phyloP scores from a whole-genome alignment of 2,113 vertebrate genomes.

The Poecile atricapillus region DNA sequence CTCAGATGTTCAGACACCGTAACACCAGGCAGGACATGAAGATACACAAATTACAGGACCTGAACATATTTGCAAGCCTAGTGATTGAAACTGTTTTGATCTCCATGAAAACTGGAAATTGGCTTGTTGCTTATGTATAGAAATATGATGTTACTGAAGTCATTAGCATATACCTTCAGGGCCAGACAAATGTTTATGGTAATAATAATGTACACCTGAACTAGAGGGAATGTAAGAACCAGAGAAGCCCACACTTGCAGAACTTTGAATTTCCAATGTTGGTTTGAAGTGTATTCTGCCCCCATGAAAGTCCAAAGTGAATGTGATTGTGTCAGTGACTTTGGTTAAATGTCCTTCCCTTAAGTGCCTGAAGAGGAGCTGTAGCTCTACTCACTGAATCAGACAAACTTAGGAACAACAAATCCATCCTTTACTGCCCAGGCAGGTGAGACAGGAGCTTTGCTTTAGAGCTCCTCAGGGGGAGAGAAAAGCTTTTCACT shows the following conservation, averaged over 20 bases:
- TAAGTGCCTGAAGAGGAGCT: neutral
- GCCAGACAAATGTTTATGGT: neutral
- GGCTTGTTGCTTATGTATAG: neutral
- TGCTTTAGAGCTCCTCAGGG: neutral
- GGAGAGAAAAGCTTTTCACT: neutral
- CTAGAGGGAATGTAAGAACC: neutral
- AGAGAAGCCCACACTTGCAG: accelerated
- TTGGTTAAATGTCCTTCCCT: neutral
- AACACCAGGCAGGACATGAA: neutral
- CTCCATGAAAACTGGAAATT: neutral
- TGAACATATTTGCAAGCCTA: neutral
- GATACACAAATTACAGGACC: neutral
- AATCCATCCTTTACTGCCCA: too few relatives aligned
- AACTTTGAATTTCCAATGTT: neutral
- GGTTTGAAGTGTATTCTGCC: neutral
- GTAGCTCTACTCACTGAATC: neutral
- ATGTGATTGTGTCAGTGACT: neutral
- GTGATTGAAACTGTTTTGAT: neutral
- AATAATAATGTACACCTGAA: neutral
- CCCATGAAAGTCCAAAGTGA: neutral
- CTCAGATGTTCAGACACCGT: neutral
- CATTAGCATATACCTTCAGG: neutral
- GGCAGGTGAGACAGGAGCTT: neutral
- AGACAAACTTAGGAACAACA: neutral
- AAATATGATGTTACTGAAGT: neutral